Percentiles rank a stretch among this genome's conserved stretches.
These are phyloP conservation scores for Perizoma affinitatum DNA, from an alignment of 2,888 invertebrate genomes.

Conservation along the genomic window DNA sequence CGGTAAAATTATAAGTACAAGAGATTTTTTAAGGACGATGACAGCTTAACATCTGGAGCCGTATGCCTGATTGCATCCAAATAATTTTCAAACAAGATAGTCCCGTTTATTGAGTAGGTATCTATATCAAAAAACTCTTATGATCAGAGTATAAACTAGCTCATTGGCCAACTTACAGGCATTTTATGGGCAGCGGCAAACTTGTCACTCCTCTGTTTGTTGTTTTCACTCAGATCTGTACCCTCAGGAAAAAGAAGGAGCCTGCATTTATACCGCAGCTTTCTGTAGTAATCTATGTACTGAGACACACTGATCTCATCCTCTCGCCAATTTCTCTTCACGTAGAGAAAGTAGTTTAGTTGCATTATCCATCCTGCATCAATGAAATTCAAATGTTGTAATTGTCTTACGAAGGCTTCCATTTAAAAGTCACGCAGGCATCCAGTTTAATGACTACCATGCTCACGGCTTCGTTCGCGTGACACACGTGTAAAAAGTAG, in stretches of 20 bases:
- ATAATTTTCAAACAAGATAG: too few species aligned
- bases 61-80: too few species aligned
- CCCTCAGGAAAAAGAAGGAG: conserved; percentile 95
- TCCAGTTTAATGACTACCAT: not conserved
- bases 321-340: conserved; percentile 91
- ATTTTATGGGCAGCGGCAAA: conserved; percentile 88
- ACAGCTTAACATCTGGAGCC: too few species aligned
- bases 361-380: conserved; percentile 94
- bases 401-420: not conserved
- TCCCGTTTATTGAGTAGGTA: too few species aligned
- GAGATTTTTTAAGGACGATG: too few species aligned
- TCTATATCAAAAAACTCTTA: too few species aligned
- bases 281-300: conserved; percentile 89
- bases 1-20: too few species aligned
- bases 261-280: conserved; percentile 86
- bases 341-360: conserved; percentile 91
- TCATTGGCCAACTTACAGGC: conserved; percentile 68
- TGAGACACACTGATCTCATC: conserved; percentile 88
- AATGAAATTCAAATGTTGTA: not conserved
- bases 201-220: conserved; percentile 87
- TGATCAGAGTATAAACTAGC: too few species aligned
- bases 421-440: not conserved
- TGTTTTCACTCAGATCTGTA: conserved; percentile 90
- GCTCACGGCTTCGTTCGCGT: too few species aligned
- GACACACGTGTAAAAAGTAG: too few species aligned